Conservation (phyloP, 1,140 invertebrate species). For the Drosophila santomea region DNA sequence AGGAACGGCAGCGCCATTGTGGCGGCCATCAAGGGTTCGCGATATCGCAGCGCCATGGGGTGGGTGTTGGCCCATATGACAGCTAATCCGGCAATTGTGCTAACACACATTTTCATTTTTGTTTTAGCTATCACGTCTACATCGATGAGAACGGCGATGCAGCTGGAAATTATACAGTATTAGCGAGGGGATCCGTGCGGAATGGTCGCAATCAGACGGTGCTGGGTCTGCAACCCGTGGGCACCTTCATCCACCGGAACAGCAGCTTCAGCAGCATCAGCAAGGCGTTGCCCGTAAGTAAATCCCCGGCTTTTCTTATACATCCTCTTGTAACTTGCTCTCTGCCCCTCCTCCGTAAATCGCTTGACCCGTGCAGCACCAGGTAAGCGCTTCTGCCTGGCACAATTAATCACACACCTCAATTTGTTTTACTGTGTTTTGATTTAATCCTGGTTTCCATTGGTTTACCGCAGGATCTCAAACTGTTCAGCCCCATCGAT, state of each 20-base stretch:
- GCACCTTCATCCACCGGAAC: constrained; percentile 87
- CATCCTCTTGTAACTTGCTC: constrained; percentile 32
- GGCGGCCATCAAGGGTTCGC: constrained; percentile 89
- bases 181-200: constrained; percentile 86
- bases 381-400: constrained; percentile 62
- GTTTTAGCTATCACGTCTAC: constrained; percentile 92
- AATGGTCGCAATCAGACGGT: constrained; percentile 81
- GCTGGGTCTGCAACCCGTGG: constrained; percentile 92
- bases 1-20: constrained; percentile 91
- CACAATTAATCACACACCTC: constrained; percentile 1
- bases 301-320: neutral
- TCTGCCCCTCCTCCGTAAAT: constrained; percentile 15
- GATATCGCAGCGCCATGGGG: constrained; percentile 94
- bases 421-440: neutral
- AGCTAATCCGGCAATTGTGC: constrained; percentile 6
- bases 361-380: constrained; percentile 48
- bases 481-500: constrained; percentile 88
- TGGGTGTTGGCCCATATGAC: constrained; percentile 84
- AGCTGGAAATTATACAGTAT: constrained; percentile 97
- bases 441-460: constrained; percentile 5
- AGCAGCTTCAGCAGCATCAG: constrained; percentile 79
- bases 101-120: neutral
- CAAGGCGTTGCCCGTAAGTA: constrained; percentile 87
- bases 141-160: constrained; percentile 98
- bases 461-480: constrained; percentile 87